These are phyloP conservation scores for Eulithis testata DNA, from an alignment of 2,888 invertebrate species.

Conservation along the genomic window DNA sequence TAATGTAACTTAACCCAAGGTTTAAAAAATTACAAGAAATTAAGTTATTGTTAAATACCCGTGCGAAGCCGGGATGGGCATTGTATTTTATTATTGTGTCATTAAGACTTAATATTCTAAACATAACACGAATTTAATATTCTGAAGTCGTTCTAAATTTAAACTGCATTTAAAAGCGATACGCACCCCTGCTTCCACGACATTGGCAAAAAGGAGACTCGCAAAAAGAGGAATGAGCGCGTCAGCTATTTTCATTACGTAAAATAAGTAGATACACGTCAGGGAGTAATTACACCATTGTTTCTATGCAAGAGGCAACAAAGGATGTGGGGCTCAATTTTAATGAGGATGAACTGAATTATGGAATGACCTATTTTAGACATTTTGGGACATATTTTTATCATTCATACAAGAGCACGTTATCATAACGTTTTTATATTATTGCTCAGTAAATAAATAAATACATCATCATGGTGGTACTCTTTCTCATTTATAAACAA, in stretches of 20 bases:
- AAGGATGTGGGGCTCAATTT: conserved; percentile 74
- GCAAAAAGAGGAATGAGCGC: conserved; percentile 29
- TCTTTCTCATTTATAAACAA: too few relatives aligned
- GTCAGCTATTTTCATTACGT: conserved; percentile 37
- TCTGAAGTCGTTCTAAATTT: conserved; percentile 24
- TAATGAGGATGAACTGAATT: conserved; percentile 82
- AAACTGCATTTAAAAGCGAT: conserved; percentile 19
- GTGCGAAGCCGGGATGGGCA: too few relatives aligned
- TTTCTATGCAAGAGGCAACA: conserved; percentile 57
- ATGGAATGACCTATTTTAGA: conserved; percentile 58
- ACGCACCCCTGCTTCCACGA: conserved; percentile 25
- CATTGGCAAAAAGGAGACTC: conserved; percentile 23
- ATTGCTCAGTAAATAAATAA: too few relatives aligned
- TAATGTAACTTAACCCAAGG: too few relatives aligned
- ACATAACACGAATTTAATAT: too few relatives aligned
- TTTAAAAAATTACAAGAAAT: too few relatives aligned
- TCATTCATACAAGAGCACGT: conserved; percentile 4
- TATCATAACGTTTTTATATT: too few relatives aligned
- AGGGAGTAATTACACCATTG: conserved; percentile 50
- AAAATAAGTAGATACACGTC: conserved; percentile 41
- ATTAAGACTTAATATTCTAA: too few relatives aligned
- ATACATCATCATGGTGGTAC: too few relatives aligned
- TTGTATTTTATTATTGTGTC: too few relatives aligned
- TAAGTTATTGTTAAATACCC: too few relatives aligned
- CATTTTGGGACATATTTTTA: conserved; percentile 51